Percentiles rank a stretch among this genome's conserved stretches.
Conservation (phyloP, 2,113 vertebrate species). For the rat (Rattus norvegicus) region DNA sequence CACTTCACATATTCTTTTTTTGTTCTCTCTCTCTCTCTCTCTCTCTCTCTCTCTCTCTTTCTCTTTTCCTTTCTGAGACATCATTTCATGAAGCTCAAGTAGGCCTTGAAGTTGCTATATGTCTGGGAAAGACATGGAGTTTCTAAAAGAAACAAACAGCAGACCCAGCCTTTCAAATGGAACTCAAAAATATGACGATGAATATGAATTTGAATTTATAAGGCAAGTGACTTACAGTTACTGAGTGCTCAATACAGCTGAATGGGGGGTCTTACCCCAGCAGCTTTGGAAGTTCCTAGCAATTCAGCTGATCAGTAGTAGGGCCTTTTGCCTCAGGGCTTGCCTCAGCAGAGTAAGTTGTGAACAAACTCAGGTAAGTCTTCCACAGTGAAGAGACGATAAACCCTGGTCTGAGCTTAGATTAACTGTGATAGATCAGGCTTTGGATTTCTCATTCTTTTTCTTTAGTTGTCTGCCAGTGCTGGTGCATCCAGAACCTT, state of each 20-base stretch:
- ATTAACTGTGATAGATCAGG: neutral
- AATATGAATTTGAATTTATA: neutral
- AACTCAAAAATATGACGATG: neutral
- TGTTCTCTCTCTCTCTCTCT: too few relatives aligned
- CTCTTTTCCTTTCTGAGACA: neutral
- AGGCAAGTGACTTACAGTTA: neutral
- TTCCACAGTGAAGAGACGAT: neutral
- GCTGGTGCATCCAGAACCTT: neutral
- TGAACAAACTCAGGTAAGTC: neutral
- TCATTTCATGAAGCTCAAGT: neutral
- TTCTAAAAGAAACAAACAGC: neutral
- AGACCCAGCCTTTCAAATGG: neutral
- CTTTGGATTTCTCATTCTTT: neutral
- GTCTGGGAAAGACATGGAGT: neutral
- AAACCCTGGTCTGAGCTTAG: neutral
- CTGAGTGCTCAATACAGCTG: neutral
- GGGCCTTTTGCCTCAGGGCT: neutral
- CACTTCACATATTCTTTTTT: neutral
- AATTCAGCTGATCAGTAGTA: neutral
- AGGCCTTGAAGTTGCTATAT: neutral
- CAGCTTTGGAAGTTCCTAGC: neutral
- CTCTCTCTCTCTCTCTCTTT: rapidly evolving
- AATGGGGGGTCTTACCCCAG: neutral
- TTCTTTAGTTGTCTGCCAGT: neutral
- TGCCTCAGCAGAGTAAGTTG: neutral